Evolutionary conservation across 2,797 vertebrate genomes (phyloP).

Genomic region (Ambastaia sidthimunki): DNA sequence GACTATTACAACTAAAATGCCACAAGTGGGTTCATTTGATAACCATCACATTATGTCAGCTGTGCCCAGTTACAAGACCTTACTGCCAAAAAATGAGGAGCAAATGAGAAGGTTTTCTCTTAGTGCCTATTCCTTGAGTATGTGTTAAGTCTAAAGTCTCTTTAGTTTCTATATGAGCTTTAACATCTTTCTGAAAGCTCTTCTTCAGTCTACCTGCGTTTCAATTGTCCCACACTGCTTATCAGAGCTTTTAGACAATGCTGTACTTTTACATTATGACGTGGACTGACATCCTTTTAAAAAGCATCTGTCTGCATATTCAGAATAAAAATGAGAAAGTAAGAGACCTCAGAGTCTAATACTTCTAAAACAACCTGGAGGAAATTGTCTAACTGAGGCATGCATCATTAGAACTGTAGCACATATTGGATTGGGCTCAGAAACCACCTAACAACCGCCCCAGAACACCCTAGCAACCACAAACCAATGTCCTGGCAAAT

Average conservation of each 20-base stretch:
- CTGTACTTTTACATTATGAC: conserved; percentile 13
- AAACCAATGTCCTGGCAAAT: neutral
- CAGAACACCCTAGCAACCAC: conserved; percentile 10
- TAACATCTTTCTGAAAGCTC: conserved; percentile 36
- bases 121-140: conserved; percentile 18
- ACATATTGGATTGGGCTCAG: neutral
- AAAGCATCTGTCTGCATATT: conserved; percentile 30
- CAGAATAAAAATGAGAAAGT: conserved; percentile 41
- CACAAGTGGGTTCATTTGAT: neutral
- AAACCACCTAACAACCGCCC: neutral
- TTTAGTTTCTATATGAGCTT: conserved; percentile 14
- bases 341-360: conserved; percentile 34
- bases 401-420: neutral
- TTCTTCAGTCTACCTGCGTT: conserved; percentile 14
- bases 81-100: conserved; percentile 22
- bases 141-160: conserved; percentile 24
- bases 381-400: neutral
- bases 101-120: conserved; percentile 38
- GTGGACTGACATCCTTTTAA: conserved; percentile 41
- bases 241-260: conserved; percentile 41
- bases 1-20: too few species aligned
- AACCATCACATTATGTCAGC: conserved; percentile 16
- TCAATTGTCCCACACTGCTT: conserved; percentile 48
- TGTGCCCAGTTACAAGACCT: conserved; percentile 27
- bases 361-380: conserved; percentile 32